These are phyloP conservation scores for Perca schrenkii DNA, from an alignment of 2,113 vertebrate species.

Conservation along the genomic window DNA sequence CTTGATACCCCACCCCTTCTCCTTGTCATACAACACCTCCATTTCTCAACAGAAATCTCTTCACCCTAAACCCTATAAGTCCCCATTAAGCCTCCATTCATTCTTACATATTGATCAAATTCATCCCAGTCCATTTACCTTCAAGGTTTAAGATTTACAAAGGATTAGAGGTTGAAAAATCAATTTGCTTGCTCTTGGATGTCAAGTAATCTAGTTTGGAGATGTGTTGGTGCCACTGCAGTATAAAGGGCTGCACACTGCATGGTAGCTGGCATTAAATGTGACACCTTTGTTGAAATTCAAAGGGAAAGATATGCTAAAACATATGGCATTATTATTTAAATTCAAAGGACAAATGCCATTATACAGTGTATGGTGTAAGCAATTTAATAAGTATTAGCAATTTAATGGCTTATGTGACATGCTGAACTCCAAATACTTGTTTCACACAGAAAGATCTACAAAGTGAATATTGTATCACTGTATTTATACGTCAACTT, in stretches of 20 bases:
- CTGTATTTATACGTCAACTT: conserved; percentile 52
- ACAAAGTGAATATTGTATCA: conserved; percentile 75
- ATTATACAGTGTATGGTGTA: conserved; percentile 15
- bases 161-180: conserved; percentile 78
- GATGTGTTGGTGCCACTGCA: conserved; percentile 41
- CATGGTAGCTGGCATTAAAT: conserved; percentile 24
- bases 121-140: conserved; percentile 74
- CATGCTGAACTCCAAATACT: conserved; percentile 61
- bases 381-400: too few species aligned
- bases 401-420: conserved; percentile 51
- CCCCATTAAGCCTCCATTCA: conserved; percentile 72
- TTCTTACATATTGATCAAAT: conserved; percentile 75
- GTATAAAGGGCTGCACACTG: conserved; percentile 17
- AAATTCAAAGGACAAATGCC: conserved; percentile 21
- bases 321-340: conserved; percentile 46
- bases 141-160: conserved; percentile 74
- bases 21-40: conserved; percentile 48
- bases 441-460: conserved; percentile 52
- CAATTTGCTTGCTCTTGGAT: conserved; percentile 76
- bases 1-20: conserved; percentile 5
- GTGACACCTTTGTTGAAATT: conserved; percentile 39
- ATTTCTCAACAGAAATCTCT: conserved; percentile 69
- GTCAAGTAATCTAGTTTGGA: conserved; percentile 71
- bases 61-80: conserved; percentile 70
- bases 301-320: conserved; percentile 48